Conservation (phyloP, 2,113 vertebrate genomes). For the Nyctibius bracteatus region DNA sequence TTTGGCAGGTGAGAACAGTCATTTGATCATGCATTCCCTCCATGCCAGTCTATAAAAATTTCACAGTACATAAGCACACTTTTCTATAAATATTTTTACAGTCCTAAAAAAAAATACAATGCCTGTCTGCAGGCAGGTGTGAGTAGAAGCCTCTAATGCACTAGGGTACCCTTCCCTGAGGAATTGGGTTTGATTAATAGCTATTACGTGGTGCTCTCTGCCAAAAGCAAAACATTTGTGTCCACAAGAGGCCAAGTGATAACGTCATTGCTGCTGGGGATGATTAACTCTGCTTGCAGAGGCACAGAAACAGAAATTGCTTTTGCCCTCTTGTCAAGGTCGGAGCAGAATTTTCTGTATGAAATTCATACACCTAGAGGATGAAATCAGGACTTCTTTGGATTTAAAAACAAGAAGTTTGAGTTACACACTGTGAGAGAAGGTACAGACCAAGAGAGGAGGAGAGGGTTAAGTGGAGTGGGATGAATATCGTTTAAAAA, state of each 20-base stretch:
- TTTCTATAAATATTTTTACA: conserved; percentile 29
- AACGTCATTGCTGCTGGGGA: conserved; percentile 33
- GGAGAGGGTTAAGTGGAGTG: not conserved
- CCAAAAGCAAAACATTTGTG: conserved; percentile 51
- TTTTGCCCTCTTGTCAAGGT: conserved; percentile 26
- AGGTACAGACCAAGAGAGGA: not conserved
- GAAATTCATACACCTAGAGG: not conserved
- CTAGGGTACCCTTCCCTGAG: not conserved
- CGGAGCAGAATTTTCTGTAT: not conserved
- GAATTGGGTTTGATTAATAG: conserved; percentile 42
- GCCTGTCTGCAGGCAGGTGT: not conserved
- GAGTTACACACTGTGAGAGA: not conserved
- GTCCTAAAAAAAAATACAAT: not conserved
- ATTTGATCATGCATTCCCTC: not conserved
- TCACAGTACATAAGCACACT: not conserved
- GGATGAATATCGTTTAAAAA: not conserved
- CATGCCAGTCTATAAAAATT: not conserved
- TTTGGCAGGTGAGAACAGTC: conserved; percentile 35
- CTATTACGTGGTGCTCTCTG: not conserved
- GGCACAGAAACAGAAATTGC: conserved; percentile 35
- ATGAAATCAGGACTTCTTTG: not conserved
- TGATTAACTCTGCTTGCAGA: conserved; percentile 32
- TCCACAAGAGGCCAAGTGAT: conserved; percentile 39
- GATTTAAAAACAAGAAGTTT: not conserved
- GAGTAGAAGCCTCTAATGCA: not conserved